phyloP scores from a whole-genome alignment of 1,140 invertebrate species.

The Chymomyza costata region DNA sequence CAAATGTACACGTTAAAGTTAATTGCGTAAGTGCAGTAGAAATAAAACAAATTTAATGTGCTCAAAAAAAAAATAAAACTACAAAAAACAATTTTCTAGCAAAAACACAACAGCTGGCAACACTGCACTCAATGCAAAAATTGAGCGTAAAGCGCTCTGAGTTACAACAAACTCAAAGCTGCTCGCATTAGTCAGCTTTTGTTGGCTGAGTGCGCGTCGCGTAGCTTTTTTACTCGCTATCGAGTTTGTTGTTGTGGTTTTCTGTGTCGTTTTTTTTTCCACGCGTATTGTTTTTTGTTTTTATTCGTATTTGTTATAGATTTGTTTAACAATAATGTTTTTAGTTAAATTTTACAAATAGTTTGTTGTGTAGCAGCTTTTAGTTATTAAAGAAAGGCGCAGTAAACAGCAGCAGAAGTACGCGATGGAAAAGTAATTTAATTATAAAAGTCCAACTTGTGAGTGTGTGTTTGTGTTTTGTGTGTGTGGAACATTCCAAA shows the following conservation, averaged over 20 bases:
- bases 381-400: slow-evolving; percentile 3
- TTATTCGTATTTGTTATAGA: slow-evolving; percentile 1
- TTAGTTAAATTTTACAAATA: too few relatives aligned
- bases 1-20: too few relatives aligned
- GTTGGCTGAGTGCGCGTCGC: slow-evolving; percentile 14
- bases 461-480: slow-evolving; percentile 4
- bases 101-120: too few relatives aligned
- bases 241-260: slow-evolving; percentile 14
- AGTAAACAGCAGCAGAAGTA: slow-evolving; percentile 15
- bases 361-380: too few relatives aligned
- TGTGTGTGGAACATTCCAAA: not conserved
- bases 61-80: too few relatives aligned
- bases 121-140: too few relatives aligned
- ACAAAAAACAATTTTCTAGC: too few relatives aligned
- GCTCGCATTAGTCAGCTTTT: slow-evolving; percentile 33
- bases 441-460: slow-evolving; percentile 10
- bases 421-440: slow-evolving; percentile 22
- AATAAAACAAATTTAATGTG: too few relatives aligned
- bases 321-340: too few relatives aligned
- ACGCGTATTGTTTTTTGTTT: slow-evolving; percentile 36
- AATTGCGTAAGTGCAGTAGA: too few relatives aligned
- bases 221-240: slow-evolving; percentile 4
- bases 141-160: too few relatives aligned
- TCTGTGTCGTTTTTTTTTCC: slow-evolving; percentile 8
- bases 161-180: slow-evolving; percentile 20